Conservation (phyloP, 2,113 vertebrate species). For the Catharus fuscescens region DNA sequence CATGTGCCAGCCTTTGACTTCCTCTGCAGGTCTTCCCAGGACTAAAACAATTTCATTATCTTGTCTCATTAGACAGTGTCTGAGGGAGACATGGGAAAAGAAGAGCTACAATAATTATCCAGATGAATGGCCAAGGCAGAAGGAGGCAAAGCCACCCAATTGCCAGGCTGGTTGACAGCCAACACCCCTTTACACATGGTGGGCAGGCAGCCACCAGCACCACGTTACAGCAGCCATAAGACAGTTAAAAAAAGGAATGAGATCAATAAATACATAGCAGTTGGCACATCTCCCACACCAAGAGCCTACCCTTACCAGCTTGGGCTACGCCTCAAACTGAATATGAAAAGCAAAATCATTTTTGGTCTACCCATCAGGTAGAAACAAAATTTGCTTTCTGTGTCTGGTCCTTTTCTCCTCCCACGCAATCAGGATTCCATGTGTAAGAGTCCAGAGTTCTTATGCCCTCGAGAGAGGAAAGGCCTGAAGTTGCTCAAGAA, state of each 20-base stretch:
- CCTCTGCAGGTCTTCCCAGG: not conserved
- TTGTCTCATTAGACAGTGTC: not conserved
- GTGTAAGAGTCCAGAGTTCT: conserved; percentile 56
- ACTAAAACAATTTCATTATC: not conserved
- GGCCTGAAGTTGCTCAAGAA: conserved; percentile 62
- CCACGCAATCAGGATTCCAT: not conserved
- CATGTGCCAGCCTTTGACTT: not conserved
- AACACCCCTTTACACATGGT: not conserved
- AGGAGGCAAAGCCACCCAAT: conserved; percentile 38
- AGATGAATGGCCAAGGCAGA: not conserved
- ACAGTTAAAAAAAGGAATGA: not conserved
- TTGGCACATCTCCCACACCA: not conserved
- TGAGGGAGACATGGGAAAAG: not conserved
- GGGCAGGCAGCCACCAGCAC: conserved; percentile 38
- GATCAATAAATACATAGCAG: conserved; percentile 37
- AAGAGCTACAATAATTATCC: not conserved
- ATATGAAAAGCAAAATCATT: not conserved
- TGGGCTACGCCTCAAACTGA: conserved; percentile 6
- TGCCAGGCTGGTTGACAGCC: conserved; percentile 22
- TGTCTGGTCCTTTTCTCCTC: conserved; percentile 28
- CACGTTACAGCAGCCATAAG: not conserved
- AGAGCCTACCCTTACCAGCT: not conserved
- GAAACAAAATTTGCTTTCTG: conserved; percentile 23
- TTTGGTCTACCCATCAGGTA: conserved; percentile 17
- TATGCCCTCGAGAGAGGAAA: conserved; percentile 64